Evolutionary conservation across 2,888 invertebrate genomes (phyloP), one percentile per base, ranked within the genome.

Genomic region (Callyntrura guangdongensis): DNA sequence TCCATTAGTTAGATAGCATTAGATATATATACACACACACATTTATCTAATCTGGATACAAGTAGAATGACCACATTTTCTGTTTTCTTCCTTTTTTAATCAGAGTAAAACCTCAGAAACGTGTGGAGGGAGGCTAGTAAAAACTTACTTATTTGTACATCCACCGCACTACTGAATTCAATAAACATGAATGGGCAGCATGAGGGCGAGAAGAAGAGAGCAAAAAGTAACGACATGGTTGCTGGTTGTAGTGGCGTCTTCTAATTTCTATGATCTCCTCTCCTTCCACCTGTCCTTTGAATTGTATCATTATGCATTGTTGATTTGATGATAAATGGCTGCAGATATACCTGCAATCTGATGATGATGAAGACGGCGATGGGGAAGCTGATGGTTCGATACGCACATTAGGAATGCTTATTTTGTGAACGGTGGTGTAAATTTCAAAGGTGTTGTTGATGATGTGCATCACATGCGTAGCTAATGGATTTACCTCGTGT

Each of bases 401-500:
- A 53, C 27, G 56, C 27, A 56, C 79, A 79, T 79, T 79, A 56
- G 79, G 56, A 17, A 59, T 56, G 56, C 79, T 56, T 79, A 79
- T 79, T 79, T n/a, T n/a, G n/a, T 79, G 79, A 79, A 56, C 27
- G 56, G 36, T 56, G 77, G 36, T 56, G 77, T 72, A 79, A 79
- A 56, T 79, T 56, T 79, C 53, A 82, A 82, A 81, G 81, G 61
- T 81, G 81, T 81, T 61, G 61, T 77, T 56, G n/a, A 9, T 82
- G 25, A 82, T 45, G 47, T 36, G 64, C 61, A 17, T 64, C 61
- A 61, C 45, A 64, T 82, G 82, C 64, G 86, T 86, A 25, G 64
- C 61, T 86, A 86, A 86, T 86, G 86, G 86, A 85, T 72, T 85
- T 72, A 69, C 11, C 72, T 72, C 67, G 72, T 85, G 85, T 85